Percentiles rank a stretch among this genome's conserved stretches.
Conservation (phyloP, 1,140 invertebrate species). For the Leptopilina clavipes region DNA sequence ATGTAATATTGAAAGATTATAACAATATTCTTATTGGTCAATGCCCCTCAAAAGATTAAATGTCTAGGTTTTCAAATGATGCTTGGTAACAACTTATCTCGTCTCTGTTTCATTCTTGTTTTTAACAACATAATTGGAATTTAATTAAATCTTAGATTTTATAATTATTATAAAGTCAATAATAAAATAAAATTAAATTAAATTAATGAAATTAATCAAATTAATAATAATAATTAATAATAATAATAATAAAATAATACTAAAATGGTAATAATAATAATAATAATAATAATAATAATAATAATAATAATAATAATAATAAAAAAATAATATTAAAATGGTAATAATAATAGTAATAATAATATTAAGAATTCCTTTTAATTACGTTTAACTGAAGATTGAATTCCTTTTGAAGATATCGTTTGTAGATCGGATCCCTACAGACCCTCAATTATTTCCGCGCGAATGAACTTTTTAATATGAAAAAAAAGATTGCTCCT, state of each 20-base stretch:
- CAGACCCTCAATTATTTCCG: conserved; percentile 8
- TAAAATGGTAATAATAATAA: too few relatives aligned
- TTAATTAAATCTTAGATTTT: too few relatives aligned
- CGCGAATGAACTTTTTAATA: conserved; percentile 3
- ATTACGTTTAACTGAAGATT: background rate
- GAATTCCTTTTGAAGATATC: background rate
- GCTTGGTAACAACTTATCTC: background rate
- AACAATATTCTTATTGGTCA: background rate
- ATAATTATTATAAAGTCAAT: too few relatives aligned
- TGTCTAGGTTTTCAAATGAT: background rate
- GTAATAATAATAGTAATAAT: too few relatives aligned
- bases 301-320: too few relatives aligned
- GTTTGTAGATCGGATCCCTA: background rate
- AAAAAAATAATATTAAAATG: too few relatives aligned
- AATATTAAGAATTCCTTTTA: background rate
- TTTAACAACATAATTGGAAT: background rate
- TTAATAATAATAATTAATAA: too few relatives aligned
- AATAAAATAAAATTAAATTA: too few relatives aligned
- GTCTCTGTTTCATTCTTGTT: background rate
- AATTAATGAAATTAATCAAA: too few relatives aligned
- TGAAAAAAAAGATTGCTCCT: conserved; percentile 18
- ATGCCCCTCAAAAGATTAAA: background rate
- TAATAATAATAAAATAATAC: too few relatives aligned
- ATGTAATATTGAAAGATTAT: background rate
- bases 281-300: too few relatives aligned